phyloP scores from a whole-genome alignment of 92 coral and sea anemone species.

The Epizoanthus rinbou region DNA sequence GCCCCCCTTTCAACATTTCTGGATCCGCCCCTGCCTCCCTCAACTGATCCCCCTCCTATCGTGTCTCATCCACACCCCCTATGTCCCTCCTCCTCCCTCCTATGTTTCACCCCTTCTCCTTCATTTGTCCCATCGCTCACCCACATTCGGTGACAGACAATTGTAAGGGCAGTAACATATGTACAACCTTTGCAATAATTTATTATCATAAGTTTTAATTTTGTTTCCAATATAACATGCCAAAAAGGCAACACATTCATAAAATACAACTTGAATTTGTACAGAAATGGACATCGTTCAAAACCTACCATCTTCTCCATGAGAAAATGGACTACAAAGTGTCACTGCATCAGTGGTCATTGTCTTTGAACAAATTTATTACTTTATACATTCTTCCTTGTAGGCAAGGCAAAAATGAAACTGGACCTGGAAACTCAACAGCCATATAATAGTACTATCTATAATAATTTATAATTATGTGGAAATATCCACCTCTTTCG shows the following conservation, averaged over 20 bases:
- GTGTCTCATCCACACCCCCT: too few species aligned
- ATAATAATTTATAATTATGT: too few species aligned
- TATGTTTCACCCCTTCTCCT: too few species aligned
- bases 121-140: too few species aligned
- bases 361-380: conserved; percentile 8
- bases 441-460: too few species aligned
- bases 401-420: not conserved
- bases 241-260: not conserved
- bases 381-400: not conserved
- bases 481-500: too few species aligned
- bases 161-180: not conserved
- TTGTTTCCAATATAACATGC: not conserved
- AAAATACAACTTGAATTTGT: conserved; percentile 14
- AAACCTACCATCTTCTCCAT: conserved; percentile 11
- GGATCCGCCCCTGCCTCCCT: too few species aligned
- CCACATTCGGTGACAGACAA: too few species aligned
- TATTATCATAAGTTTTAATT: conserved; percentile 1
- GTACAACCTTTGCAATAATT: not conserved
- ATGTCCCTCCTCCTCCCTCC: too few species aligned
- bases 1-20: too few species aligned
- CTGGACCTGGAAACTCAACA: not conserved
- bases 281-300: conserved; percentile 1
- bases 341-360: conserved; percentile 5
- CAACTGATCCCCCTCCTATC: too few species aligned
- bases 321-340: not conserved